Evolutionary conservation across 2,113 vertebrate genomes (phyloP).

Genomic region (Salvator merianae): DNA sequence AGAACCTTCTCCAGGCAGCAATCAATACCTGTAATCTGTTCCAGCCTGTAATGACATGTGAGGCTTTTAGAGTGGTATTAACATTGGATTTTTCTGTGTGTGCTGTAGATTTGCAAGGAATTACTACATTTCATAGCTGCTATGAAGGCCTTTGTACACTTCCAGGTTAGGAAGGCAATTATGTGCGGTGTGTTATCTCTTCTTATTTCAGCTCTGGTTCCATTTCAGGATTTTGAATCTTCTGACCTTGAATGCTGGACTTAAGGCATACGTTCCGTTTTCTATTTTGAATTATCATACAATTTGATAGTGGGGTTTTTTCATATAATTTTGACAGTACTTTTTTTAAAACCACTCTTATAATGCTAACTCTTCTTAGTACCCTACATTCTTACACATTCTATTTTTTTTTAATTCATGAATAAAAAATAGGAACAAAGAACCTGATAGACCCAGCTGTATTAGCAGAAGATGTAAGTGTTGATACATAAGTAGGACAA

Average conservation of each 20-base stretch:
- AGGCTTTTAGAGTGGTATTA: constrained; percentile 85
- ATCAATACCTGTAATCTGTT: constrained; percentile 97
- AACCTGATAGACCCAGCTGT: neutral
- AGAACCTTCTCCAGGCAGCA: constrained; percentile 86
- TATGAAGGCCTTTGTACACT: neutral
- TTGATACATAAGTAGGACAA: neutral
- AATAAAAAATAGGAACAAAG: neutral
- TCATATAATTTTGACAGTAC: neutral
- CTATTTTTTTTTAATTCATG: neutral
- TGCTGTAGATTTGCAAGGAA: constrained; percentile 64
- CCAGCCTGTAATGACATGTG: constrained; percentile 85
- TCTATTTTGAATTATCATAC: neutral
- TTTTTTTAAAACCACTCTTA: neutral
- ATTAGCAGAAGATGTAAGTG: neutral
- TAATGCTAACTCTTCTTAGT: neutral
- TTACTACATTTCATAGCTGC: constrained; percentile 41
- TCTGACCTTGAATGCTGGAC: no score
- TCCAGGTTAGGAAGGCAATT: neutral
- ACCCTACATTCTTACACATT: neutral
- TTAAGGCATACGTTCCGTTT: no score
- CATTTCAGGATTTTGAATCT: neutral
- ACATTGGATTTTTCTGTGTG: constrained; percentile 68
- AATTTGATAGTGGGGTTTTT: neutral
- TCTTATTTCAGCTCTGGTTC: neutral
- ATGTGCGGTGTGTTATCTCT: neutral